A percentile compares a stretch with the other conserved stretches of the same genome.
Conservation (phyloP, 1,140 invertebrate species). For the Drosophila equinoxialis region DNA sequence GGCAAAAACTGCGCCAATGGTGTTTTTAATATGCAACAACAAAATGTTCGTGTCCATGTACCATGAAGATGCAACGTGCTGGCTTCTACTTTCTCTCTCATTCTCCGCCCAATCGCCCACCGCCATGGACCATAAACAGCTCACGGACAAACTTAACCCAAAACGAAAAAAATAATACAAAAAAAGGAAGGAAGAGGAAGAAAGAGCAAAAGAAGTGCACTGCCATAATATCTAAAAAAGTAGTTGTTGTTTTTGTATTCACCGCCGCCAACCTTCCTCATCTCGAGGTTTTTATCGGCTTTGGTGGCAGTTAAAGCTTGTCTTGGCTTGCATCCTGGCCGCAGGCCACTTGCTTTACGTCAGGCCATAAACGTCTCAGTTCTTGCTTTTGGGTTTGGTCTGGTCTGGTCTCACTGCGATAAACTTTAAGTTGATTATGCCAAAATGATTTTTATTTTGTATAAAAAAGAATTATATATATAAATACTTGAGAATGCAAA, state of each 20-base stretch:
- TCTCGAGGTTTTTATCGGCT: neutral
- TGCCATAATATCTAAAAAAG: slow-evolving; percentile 10
- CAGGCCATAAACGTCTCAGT: slow-evolving; percentile 13
- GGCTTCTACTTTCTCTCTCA: neutral
- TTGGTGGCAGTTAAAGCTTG: slow-evolving; percentile 10
- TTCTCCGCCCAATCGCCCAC: no score
- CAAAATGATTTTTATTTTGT: neutral
- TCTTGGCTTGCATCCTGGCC: slow-evolving; percentile 7
- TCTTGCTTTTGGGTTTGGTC: neutral
- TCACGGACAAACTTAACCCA: slow-evolving; percentile 7
- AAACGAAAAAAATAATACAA: neutral
- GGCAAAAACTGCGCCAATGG: slow-evolving; percentile 1
- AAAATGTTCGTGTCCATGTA: slow-evolving; percentile 6
- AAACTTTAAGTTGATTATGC: slow-evolving; percentile 17
- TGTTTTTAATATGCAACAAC: slow-evolving; percentile 22
- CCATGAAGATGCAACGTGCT: neutral
- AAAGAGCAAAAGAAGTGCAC: slow-evolving; percentile 3
- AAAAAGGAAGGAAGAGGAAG: neutral
- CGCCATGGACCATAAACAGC: slow-evolving; percentile 1
- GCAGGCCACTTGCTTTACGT: slow-evolving; percentile 5
- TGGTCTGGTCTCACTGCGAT: neutral
- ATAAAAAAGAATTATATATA: no score
- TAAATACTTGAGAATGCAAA: slow-evolving; percentile 12
- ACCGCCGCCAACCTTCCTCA: no score
- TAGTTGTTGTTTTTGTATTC: neutral